Base-by-base conservation (phyloP, 2,113 vertebrate species). In the Oryctolagus cuniculus region DNA sequence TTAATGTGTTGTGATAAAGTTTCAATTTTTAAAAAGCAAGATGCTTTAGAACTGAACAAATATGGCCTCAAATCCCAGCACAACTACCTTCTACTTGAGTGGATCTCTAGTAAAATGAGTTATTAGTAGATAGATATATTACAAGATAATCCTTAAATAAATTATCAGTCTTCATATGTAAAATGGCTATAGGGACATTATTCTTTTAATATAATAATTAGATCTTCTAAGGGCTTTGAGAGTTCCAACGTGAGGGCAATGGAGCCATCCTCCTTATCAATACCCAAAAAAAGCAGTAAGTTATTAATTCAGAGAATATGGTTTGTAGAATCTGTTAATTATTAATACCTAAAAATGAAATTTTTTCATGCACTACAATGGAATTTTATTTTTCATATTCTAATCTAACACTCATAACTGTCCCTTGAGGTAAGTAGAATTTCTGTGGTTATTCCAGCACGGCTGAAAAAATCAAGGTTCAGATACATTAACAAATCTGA, bases 191-290 rank as follows among this genome's bases (percentile, higher is more conserved):
- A 55, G 27, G 34, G 79, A 36, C 31, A 66, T 74, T 66, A 61
- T 96, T 87, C 10, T 2, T 51, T 44, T 24, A 38, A 55, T 83
- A 72, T 53, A 80, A 61, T 92, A 89, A 63, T 66, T 29, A 64
- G 74, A 11, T 87, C 27, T 95, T 91, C 91, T 82, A 92, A 74
- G 83, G 64, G 17, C 25, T 89, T 74, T 63, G 61, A n/a, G 6
- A 80, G 34, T 69, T 93, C 9, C 6, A 66, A 3, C 27, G 36
- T 55, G 73, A 72, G 25, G 34, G 69, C 38, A 53, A 8, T 49
- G 27, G 51, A 49, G 44, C 53, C 1, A 80, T 66, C 66, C 36
- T 77, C 2, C 2, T 27, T 66, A 58, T 83, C 25, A 87, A 10
- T 72, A 44, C 89, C 21, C 24, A 64, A 27, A 70, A 95, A 89